These are phyloP conservation scores for Ibidorhyncha struthersii DNA, from an alignment of 2,113 vertebrate genomes.

Conservation along the genomic window DNA sequence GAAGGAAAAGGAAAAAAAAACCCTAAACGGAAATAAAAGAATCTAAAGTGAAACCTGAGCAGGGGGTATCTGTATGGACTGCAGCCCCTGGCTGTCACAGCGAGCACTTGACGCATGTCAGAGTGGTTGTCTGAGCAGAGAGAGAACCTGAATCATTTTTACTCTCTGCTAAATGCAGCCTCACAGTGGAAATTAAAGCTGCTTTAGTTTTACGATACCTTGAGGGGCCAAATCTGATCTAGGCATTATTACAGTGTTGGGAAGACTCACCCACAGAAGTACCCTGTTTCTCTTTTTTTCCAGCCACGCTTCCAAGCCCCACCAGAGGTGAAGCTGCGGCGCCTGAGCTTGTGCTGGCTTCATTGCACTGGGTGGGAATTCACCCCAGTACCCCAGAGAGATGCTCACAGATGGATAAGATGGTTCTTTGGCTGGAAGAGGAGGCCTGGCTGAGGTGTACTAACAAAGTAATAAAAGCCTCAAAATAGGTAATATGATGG, in stretches of 20 bases:
- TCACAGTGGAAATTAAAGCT: not conserved
- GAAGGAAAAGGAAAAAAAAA: not conserved
- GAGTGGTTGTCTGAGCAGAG: not conserved
- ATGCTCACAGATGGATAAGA: not conserved
- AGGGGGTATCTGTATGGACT: not conserved
- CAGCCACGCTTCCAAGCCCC: not conserved
- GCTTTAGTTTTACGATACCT: not conserved
- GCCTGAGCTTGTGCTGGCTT: not conserved
- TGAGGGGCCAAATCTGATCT: not conserved
- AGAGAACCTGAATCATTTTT: not conserved
- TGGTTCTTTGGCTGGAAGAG: not conserved
- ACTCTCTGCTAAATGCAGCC: not conserved
- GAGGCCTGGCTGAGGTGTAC: not conserved
- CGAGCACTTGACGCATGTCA: accelerated
- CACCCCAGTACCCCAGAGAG: not conserved
- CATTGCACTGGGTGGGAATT: not conserved
- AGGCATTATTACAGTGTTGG: not conserved
- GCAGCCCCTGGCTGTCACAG: not conserved
- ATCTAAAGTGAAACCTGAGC: not conserved
- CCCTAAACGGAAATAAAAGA: not conserved
- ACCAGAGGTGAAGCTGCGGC: not conserved
- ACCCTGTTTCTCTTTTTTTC: not conserved
- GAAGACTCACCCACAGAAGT: not conserved
- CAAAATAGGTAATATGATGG: not conserved
- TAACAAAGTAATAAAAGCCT: not conserved